phyloP scores from a whole-genome alignment of 1,140 invertebrate species.

The Bathynomus jamesi region DNA sequence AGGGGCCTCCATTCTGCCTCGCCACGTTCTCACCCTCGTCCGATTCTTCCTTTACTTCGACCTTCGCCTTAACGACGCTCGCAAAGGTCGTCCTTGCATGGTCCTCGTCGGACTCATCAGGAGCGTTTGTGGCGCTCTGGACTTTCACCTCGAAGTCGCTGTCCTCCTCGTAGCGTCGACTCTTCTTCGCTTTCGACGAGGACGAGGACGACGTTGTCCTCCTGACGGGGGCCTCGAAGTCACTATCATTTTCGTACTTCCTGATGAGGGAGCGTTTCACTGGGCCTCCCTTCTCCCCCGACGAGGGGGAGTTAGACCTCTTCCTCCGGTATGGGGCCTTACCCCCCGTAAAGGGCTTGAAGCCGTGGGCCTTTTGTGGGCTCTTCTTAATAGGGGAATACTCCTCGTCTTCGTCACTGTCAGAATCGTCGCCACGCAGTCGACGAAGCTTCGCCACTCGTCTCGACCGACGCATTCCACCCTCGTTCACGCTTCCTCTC shows the following conservation, averaged over 20 bases:
- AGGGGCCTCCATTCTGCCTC: too few relatives aligned
- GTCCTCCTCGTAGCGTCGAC: not conserved
- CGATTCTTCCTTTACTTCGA: not conserved
- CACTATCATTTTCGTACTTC: not conserved
- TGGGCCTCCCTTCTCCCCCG: constrained; percentile 20
- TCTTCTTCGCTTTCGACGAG: not conserved
- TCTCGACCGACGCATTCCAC: constrained; percentile 18
- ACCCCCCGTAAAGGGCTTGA: not conserved
- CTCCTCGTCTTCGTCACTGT: constrained; percentile 32
- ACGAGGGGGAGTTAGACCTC: constrained; percentile 16
- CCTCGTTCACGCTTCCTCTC: constrained; percentile 7
- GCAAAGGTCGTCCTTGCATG: too few relatives aligned
- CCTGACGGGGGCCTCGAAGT: not conserved
- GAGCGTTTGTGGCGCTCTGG: not conserved
- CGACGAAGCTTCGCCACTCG: constrained; percentile 26
- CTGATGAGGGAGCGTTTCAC: not conserved
- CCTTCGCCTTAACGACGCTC: not conserved
- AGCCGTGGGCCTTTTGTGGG: not conserved
- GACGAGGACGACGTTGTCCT: not conserved
- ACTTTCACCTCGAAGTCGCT: not conserved
- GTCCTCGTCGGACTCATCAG: not conserved
- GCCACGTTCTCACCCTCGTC: not conserved
- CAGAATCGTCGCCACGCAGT: constrained; percentile 22
- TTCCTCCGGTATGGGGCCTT: not conserved
- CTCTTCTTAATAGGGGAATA: constrained; percentile 25